These are phyloP conservation scores for Isoperla grammatica DNA, from an alignment of 2,888 invertebrate genomes.

Conservation along the genomic window DNA sequence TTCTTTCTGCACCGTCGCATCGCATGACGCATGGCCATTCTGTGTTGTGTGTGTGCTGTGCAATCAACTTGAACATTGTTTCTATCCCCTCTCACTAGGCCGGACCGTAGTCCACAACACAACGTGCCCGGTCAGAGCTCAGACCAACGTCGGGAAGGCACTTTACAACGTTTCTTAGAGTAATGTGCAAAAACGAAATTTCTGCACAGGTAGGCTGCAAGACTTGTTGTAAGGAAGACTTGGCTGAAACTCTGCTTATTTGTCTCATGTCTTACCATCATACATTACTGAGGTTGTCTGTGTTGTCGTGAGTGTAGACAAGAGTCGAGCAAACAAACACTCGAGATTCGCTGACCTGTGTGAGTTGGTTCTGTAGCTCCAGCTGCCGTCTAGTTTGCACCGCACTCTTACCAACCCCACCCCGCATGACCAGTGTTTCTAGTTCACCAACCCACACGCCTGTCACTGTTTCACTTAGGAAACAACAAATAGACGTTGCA, in stretches of 20 bases:
- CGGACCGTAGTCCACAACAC: neutral
- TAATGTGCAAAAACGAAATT: neutral
- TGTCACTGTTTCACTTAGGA: no score
- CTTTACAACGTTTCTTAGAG: neutral
- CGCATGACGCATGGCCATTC: neutral
- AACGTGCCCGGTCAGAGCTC: neutral
- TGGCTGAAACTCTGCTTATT: neutral
- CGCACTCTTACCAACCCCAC: neutral
- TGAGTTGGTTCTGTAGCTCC: no score
- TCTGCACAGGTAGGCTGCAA: neutral
- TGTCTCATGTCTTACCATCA: neutral
- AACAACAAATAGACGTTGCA: no score
- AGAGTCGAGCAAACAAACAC: no score
- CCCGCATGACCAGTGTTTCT: slow-evolving; percentile 8
- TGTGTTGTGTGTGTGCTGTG: neutral
- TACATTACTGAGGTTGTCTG: neutral
- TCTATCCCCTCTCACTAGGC: neutral
- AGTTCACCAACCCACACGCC: neutral
- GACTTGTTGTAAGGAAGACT: neutral
- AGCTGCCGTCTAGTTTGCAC: neutral
- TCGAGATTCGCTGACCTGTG: no score
- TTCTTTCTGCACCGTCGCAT: neutral
- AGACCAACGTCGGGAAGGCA: no score
- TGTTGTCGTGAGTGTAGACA: no score
- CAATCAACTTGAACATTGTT: neutral